A percentile compares a stretch with the other conserved stretches of the same genome.
phyloP scores from a whole-genome alignment of 23 tunicate genomes.

The Ascidia mentula region DNA sequence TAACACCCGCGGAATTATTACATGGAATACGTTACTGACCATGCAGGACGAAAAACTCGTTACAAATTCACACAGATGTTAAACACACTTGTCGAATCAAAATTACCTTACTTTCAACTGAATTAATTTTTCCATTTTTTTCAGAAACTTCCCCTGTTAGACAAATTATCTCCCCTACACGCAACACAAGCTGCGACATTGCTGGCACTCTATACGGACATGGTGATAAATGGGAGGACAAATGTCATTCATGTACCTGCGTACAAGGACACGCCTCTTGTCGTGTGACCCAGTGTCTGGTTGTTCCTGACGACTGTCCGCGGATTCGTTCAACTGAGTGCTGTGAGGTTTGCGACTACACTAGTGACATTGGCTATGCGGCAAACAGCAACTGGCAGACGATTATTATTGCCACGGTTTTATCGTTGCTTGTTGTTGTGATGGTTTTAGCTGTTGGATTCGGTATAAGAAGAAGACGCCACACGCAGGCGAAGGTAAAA shows the following conservation, averaged over 20 bases:
- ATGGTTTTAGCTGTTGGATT: not conserved
- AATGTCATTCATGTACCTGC: not conserved
- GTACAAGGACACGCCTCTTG: conserved; percentile 3
- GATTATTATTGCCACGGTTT: not conserved
- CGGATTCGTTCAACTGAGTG: not conserved
- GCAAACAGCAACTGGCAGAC: not conserved
- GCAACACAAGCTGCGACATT: not conserved
- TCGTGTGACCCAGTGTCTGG: not conserved
- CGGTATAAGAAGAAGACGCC: not conserved
- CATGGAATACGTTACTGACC: too few relatives aligned
- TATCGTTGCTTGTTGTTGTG: not conserved
- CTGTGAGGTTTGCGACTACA: not conserved
- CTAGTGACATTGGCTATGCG: not conserved
- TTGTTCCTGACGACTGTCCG: not conserved
- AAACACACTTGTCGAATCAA: too few relatives aligned
- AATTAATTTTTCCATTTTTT: too few relatives aligned
- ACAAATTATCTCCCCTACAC: too few relatives aligned
- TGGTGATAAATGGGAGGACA: not conserved
- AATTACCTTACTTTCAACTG: too few relatives aligned
- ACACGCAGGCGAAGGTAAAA: not conserved
- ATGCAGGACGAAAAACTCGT: too few relatives aligned
- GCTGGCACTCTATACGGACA: not conserved
- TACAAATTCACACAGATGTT: too few relatives aligned
- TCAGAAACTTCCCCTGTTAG: too few relatives aligned
- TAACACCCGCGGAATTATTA: too few relatives aligned